Conservation (phyloP, 92 coral and sea anemone species). For the Isaurus tuberculatus region DNA sequence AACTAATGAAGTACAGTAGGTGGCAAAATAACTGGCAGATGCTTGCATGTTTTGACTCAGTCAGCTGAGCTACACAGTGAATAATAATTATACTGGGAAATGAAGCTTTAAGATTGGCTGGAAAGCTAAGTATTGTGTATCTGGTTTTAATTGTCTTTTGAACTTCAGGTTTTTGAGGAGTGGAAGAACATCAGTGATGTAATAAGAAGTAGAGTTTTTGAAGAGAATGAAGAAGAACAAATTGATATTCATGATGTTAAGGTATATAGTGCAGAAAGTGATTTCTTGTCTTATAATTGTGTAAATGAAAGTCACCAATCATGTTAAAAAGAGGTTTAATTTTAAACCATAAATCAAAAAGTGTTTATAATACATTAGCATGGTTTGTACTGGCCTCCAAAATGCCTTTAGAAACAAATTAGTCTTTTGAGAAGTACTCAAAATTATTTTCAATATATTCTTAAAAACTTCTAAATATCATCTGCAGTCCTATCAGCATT, state of each 20-base stretch:
- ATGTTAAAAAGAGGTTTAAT: not conserved
- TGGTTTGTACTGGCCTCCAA: not conserved
- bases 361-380: not conserved
- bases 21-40: not conserved
- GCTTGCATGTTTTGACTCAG: not conserved
- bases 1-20: not conserved
- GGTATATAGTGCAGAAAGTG: not conserved
- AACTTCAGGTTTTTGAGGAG: constrained; percentile 29
- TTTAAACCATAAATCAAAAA: not conserved
- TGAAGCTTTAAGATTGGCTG: not conserved
- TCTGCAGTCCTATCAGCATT: not conserved
- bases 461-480: not conserved
- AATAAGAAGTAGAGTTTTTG: constrained; percentile 18
- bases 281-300: not conserved
- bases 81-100: not conserved
- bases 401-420: not conserved
- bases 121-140: not conserved
- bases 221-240: constrained; percentile 12
- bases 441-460: not conserved
- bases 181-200: constrained; percentile 30
- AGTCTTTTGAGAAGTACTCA: not conserved
- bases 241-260: constrained; percentile 41
- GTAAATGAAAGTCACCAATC: not conserved
- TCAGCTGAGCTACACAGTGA: not conserved
- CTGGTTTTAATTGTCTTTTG: constrained; percentile 15